Evolutionary conservation across 2,888 invertebrate species (phyloP).

Genomic region (Smittia aterrima): DNA sequence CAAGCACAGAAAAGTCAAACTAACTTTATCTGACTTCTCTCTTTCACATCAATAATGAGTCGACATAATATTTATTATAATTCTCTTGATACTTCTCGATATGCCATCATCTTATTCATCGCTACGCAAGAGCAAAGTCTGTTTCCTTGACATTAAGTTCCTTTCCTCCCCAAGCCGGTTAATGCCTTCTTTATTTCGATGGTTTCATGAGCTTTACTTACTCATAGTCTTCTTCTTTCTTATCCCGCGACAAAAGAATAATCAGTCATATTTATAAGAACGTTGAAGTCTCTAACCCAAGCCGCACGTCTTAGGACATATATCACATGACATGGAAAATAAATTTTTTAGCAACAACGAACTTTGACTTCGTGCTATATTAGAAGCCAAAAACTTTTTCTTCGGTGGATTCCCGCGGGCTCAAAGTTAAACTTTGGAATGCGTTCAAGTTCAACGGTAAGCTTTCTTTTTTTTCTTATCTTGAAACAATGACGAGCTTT

Average conservation of each 20-base stretch:
- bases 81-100: background rate
- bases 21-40: background rate
- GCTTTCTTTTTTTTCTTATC: too few relatives aligned
- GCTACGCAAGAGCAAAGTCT: background rate
- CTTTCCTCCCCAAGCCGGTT: background rate
- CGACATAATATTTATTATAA: conserved; percentile 7
- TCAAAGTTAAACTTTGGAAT: background rate
- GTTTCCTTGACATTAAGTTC: background rate
- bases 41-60: conserved; percentile 20
- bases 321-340: background rate
- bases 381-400: background rate
- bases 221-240: background rate
- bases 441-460: background rate
- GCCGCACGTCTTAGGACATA: background rate
- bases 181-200: background rate
- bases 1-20: background rate
- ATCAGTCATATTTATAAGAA: too few relatives aligned
- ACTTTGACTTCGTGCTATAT: conserved; percentile 2
- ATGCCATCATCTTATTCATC: background rate
- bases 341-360: background rate
- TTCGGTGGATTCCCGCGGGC: background rate
- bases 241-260: background rate
- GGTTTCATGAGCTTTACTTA: too few relatives aligned
- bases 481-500: background rate
- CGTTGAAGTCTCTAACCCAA: background rate